Base-by-base conservation (phyloP, 2,113 vertebrate species). In the Anarhynchus alexandrinus region DNA sequence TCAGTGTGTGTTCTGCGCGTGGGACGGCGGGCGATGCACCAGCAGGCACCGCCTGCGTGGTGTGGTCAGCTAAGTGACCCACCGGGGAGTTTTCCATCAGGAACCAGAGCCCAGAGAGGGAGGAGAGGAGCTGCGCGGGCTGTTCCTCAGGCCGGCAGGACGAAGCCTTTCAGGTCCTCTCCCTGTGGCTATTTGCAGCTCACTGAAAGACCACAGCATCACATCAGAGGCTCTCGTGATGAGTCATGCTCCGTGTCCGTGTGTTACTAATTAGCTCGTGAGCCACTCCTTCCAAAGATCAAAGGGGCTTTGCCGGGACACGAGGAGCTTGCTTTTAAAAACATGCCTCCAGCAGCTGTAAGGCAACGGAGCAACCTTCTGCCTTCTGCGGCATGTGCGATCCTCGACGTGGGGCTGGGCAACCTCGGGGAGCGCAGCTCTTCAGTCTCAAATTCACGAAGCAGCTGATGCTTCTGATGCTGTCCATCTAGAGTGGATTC, bases 361-460 rank as follows among this genome's bases (percentile, higher is more conserved):
- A 8, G 90, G 65, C 32, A 1, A 1, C 0, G 61, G 61, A 42
- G 90, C 82, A 14, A 9, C 69, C 51, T 13, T 0, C 26, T 26
- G 74, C 74, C 74, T 67, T 21, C 4, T 36, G 51, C 67, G 17
- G 5, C 18, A 9, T 5, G 0, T 16, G 72, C 8, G 3, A 5
- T 25, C 42, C 83, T 16, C 2, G 82, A 11, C 1, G 15, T 18
- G 71, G 25, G 15, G 40, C 65, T 15, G 30, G 2, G 83, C 79
- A 11, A 2, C 2, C 8, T 0, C 12, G 77, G 40, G 83, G 57
- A 29, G 27, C 36, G 67, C 57, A 0, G 20, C 0, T 15, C 84
- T 11, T 14, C 22, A 15, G 1, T 2, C 81, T 26, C 47, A 0
- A 2, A 3, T 1, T 25, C 66, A 2, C 0, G 1, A 1, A n/a